Percentiles rank a stretch among this genome's conserved stretches.
phyloP scores from a whole-genome alignment of 2,888 invertebrate genomes.

The Mesorhabditis sp. region DNA sequence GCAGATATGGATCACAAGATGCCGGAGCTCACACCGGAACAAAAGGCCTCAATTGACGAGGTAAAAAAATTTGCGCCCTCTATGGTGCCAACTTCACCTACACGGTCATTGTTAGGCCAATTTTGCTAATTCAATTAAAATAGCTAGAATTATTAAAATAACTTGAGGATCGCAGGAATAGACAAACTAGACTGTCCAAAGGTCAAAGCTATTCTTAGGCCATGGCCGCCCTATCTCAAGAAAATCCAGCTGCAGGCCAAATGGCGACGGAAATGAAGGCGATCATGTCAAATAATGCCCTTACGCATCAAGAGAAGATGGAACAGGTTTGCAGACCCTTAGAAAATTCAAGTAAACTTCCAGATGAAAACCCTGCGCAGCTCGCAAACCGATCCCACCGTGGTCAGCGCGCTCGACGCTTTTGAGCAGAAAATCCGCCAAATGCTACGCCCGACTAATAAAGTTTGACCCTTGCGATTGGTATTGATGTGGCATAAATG shows the following conservation, averaged over 20 bases:
- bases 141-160: too few species aligned
- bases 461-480: not conserved
- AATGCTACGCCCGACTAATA: not conserved
- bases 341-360: not conserved
- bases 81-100: too few species aligned
- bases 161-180: too few species aligned
- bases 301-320: not conserved
- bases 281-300: not conserved
- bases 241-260: not conserved
- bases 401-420: not conserved
- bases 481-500: too few species aligned
- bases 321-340: not conserved
- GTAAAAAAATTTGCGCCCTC: too few species aligned
- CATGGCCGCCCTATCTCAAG: not conserved
- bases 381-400: not conserved
- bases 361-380: not conserved
- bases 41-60: too few species aligned
- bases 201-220: not conserved
- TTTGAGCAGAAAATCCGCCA: not conserved
- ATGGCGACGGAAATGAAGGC: not conserved
- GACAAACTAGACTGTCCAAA: too few species aligned
- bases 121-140: too few species aligned
- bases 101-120: too few species aligned
- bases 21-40: too few species aligned
- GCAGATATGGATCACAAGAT: too few species aligned